phyloP scores from a whole-genome alignment of 1,140 invertebrate genomes.

The Ptiloglossa arizonensis region DNA sequence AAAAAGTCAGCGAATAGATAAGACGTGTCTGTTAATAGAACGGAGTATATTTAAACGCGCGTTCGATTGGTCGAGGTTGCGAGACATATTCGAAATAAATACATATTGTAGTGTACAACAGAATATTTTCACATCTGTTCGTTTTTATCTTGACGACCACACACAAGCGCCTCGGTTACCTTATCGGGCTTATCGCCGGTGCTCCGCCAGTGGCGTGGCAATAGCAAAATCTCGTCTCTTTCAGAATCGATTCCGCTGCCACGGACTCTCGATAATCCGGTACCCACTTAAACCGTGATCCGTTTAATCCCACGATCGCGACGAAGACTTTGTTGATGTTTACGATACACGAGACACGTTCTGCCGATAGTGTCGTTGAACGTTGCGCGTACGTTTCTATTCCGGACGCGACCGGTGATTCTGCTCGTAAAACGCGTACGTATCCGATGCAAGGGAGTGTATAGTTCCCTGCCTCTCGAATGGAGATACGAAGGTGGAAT shows the following conservation, averaged over 20 bases:
- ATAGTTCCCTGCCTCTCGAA: no score
- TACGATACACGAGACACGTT: neutral
- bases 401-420: no score
- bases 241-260: neutral
- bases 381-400: no score
- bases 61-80: neutral
- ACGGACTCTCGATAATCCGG: neutral
- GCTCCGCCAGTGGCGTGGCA: constrained; percentile 46
- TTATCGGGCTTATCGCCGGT: constrained; percentile 55
- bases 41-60: constrained; percentile 9
- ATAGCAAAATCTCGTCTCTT: constrained; percentile 23
- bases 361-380: neutral
- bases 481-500: no score
- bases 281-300: neutral
- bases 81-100: constrained; percentile 7
- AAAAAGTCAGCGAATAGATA: neutral
- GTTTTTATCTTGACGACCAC: constrained; percentile 55
- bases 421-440: no score
- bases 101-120: neutral
- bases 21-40: neutral
- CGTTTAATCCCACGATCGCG: neutral
- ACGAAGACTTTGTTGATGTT: neutral
- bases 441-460: no score
- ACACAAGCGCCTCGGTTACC: constrained; percentile 27
- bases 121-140: constrained; percentile 61